Evolutionary conservation across 2,113 vertebrate species (phyloP).

Genomic region (Boleophthalmus pectinirostris): DNA sequence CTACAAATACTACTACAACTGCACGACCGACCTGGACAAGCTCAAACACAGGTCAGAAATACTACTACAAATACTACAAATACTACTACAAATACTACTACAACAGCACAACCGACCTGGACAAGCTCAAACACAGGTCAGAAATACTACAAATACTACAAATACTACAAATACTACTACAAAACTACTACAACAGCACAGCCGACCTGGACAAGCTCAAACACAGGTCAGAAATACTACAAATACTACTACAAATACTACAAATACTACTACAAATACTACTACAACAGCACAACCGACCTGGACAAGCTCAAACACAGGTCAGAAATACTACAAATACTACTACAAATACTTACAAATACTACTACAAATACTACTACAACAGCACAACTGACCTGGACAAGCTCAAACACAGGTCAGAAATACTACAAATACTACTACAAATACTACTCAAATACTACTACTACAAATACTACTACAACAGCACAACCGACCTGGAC

Average conservation of each 20-base stretch:
- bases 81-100: slow-evolving; percentile 33
- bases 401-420: slow-evolving; percentile 87
- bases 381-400: slow-evolving; percentile 82
- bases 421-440: background rate
- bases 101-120: slow-evolving; percentile 82
- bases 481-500: slow-evolving; percentile 79
- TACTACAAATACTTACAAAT: too few species aligned
- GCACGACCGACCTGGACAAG: slow-evolving; percentile 76
- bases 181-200: slow-evolving; percentile 77
- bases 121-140: slow-evolving; percentile 86
- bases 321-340: slow-evolving; percentile 65
- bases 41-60: slow-evolving; percentile 86
- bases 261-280: too few species aligned
- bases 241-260: too few species aligned
- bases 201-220: slow-evolving; percentile 80
- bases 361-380: too few species aligned
- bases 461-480: too few species aligned
- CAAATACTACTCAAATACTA: too few species aligned
- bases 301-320: slow-evolving; percentile 83
- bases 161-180: too few species aligned
- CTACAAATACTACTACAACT: too few species aligned
- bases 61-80: too few species aligned
- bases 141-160: slow-evolving; percentile 8
- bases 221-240: slow-evolving; percentile 81
- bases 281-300: slow-evolving; percentile 85